phyloP scores from a whole-genome alignment of 2,113 vertebrate species.

The Erinaceus europaeus region DNA sequence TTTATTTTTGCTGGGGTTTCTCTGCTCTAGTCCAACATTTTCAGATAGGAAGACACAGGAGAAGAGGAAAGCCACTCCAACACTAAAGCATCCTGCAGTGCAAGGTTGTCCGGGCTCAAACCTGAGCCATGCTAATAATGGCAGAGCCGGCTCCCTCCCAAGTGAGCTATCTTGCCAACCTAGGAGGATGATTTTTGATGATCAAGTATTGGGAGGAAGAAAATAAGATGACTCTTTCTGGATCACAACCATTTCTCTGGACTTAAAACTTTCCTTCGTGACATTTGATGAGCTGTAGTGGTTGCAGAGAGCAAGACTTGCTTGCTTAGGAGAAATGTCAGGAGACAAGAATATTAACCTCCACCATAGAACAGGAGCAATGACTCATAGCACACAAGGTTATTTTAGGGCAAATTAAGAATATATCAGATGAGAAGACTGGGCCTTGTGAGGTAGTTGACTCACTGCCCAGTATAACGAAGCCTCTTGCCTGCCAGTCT shows the following conservation, averaged over 20 bases:
- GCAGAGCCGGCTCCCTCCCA: no score
- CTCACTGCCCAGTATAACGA: neutral
- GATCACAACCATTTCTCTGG: neutral
- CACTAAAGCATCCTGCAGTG: no score
- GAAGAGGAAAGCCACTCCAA: no score
- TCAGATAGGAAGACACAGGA: no score
- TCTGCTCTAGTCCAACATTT: no score
- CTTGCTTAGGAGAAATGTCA: neutral
- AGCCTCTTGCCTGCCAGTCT: neutral
- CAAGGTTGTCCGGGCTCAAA: no score
- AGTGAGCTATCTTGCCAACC: no score
- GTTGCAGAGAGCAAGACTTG: slow-evolving; percentile 17
- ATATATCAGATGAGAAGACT: neutral
- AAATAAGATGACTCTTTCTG: slow-evolving; percentile 53
- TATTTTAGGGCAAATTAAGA: neutral
- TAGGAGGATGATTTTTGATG: neutral
- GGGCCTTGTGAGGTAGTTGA: neutral
- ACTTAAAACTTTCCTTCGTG: slow-evolving; percentile 6
- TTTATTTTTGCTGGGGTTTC: no score
- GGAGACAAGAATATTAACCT: neutral
- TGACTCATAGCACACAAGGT: neutral
- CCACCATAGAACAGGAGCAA: neutral
- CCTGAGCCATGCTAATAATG: no score
- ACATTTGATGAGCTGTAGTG: slow-evolving; percentile 4
- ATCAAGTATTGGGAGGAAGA: neutral